Evolutionary conservation across 2,113 vertebrate species (phyloP).

Genomic region (Ursus arctos): DNA sequence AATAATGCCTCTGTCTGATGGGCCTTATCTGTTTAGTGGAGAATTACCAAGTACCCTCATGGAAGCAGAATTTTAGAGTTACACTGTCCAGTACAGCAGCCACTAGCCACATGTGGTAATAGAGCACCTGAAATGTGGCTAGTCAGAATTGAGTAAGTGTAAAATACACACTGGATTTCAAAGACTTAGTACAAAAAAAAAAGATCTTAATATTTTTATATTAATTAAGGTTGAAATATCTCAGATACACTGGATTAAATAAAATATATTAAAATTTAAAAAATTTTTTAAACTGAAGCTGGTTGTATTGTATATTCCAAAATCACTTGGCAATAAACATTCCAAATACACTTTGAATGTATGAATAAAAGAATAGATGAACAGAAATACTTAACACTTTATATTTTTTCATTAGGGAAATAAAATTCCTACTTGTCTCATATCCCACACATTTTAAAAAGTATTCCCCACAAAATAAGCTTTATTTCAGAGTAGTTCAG

Average conservation of each 20-base stretch:
- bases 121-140: conserved; percentile 13
- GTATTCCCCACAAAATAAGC: background rate
- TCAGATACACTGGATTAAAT: conserved; percentile 34
- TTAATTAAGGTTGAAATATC: conserved; percentile 62
- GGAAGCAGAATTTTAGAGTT: background rate
- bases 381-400: conserved; percentile 1
- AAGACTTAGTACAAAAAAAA: background rate
- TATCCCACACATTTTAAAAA: background rate
- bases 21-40: background rate
- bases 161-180: conserved; percentile 40
- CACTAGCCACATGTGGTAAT: background rate
- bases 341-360: conserved; percentile 24
- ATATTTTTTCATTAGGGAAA: conserved; percentile 8
- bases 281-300: background rate
- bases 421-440: conserved; percentile 7
- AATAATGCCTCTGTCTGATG: background rate
- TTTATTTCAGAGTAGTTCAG: background rate
- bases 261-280: conserved; percentile 28
- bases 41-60: background rate
- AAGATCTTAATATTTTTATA: background rate
- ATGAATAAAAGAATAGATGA: background rate
- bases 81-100: background rate
- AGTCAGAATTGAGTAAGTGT: conserved; percentile 9
- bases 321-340: conserved; percentile 19
- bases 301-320: background rate